Conservation (phyloP, 2,797 vertebrate genomes). For the Gadopsis marmoratus region DNA sequence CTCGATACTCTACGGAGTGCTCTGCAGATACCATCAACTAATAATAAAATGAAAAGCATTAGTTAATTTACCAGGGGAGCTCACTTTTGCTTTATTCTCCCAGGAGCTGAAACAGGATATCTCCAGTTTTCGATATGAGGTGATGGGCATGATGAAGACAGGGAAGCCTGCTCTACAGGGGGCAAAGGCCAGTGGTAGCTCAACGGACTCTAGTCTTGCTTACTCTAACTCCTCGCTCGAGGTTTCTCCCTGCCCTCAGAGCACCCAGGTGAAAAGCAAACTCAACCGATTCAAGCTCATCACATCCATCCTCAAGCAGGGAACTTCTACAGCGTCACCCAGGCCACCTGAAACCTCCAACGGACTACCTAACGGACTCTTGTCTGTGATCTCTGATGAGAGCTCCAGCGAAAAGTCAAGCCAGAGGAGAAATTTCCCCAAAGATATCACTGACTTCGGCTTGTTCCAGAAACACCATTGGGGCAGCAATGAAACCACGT, state of each 20-base stretch:
- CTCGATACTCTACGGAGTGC: neutral
- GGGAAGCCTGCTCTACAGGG: slow-evolving; percentile 85
- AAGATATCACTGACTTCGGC: slow-evolving; percentile 88
- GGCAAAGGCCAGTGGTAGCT: slow-evolving; percentile 75
- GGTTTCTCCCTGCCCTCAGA: slow-evolving; percentile 74
- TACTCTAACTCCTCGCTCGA: slow-evolving; percentile 87
- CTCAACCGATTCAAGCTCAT: slow-evolving; percentile 91
- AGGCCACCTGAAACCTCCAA: slow-evolving; percentile 85
- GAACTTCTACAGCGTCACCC: slow-evolving; percentile 68
- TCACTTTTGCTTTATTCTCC: slow-evolving; percentile 25
- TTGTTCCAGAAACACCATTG: slow-evolving; percentile 89
- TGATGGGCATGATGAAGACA: slow-evolving; percentile 94
- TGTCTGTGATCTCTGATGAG: slow-evolving; percentile 62
- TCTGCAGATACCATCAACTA: neutral
- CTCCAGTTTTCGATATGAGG: slow-evolving; percentile 98
- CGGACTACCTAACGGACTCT: slow-evolving; percentile 88
- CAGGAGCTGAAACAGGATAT: slow-evolving; percentile 99
- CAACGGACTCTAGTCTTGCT: slow-evolving; percentile 77
- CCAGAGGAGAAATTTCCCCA: slow-evolving; percentile 86
- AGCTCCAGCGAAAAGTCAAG: slow-evolving; percentile 62
- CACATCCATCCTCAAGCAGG: slow-evolving; percentile 91
- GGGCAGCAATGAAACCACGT: slow-evolving; percentile 57
- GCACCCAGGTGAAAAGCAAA: slow-evolving; percentile 86
- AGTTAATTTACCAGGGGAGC: neutral
- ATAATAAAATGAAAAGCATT: slow-evolving; percentile 14